A percentile compares a stretch with the other conserved stretches of the same genome.
Conservation (phyloP, 2,888 invertebrate genomes). For the Craniophora ligustri region DNA sequence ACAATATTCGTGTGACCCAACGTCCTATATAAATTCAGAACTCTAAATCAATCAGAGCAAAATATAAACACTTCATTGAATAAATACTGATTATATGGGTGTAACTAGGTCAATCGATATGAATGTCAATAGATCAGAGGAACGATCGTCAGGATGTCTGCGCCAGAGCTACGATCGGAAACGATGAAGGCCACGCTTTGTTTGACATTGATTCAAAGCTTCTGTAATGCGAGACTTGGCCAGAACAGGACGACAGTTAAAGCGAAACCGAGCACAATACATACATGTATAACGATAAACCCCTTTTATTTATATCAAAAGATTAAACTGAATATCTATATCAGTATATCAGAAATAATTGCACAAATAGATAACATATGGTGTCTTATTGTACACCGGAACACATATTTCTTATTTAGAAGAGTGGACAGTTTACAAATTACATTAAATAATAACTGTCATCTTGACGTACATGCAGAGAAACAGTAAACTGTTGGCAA, state of each 20-base stretch:
- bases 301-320: no score
- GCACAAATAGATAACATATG: constrained; percentile 26
- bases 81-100: constrained; percentile 10
- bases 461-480: constrained; percentile 41
- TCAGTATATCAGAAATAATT: constrained; percentile 5
- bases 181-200: constrained; percentile 31
- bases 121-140: constrained; percentile 56
- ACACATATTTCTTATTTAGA: constrained; percentile 28
- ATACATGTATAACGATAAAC: not conserved
- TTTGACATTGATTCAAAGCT: constrained; percentile 15
- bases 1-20: constrained; percentile 55
- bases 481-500: constrained; percentile 45
- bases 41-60: constrained; percentile 26
- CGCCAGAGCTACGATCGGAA: constrained; percentile 57
- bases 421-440: constrained; percentile 5
- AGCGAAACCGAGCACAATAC: constrained; percentile 1
- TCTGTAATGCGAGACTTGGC: constrained; percentile 12
- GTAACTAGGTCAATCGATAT: constrained; percentile 56
- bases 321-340: no score
- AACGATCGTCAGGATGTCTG: constrained; percentile 40
- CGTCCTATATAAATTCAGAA: constrained; percentile 28
- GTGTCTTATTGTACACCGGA: constrained; percentile 6
- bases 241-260: constrained; percentile 6
- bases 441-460: constrained; percentile 20
- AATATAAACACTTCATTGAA: constrained; percentile 6